These are phyloP conservation scores for Alcedo atthis DNA, from an alignment of 2,797 vertebrate species.

Conservation along the genomic window DNA sequence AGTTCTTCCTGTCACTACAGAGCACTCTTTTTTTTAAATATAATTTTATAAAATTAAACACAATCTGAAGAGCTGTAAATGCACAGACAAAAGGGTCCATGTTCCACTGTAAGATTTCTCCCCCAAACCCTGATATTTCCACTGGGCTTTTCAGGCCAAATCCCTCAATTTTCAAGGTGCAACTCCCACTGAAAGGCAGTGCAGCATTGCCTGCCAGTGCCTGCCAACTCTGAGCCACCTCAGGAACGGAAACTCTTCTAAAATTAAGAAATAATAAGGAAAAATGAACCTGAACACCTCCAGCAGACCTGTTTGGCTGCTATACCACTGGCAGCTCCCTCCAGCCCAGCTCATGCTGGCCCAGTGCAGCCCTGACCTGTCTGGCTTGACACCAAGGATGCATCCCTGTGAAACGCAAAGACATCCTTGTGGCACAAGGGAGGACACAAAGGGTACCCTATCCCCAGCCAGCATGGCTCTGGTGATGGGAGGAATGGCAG, in stretches of 20 bases:
- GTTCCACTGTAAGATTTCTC: neutral
- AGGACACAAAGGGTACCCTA: neutral
- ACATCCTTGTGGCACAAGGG: fast-evolving
- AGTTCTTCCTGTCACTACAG: neutral
- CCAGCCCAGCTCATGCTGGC: neutral
- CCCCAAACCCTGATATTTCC: neutral
- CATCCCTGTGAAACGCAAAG: fast-evolving
- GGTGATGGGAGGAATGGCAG: neutral
- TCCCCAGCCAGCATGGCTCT: neutral
- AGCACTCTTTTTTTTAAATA: neutral
- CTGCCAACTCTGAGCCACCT: neutral
- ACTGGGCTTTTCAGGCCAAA: neutral
- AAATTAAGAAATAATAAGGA: neutral
- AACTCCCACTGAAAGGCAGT: neutral
- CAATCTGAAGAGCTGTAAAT: neutral
- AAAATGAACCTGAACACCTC: neutral
- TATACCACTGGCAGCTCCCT: neutral
- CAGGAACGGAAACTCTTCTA: neutral
- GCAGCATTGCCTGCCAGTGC: neutral
- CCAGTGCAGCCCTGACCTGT: fast-evolving
- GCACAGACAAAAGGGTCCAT: neutral
- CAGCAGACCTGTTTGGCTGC: neutral
- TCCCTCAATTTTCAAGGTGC: neutral
- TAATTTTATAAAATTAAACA: neutral
- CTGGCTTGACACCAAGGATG: neutral